Evolutionary conservation across 2,797 vertebrate genomes (phyloP).

Genomic region (Characodon lateralis): DNA sequence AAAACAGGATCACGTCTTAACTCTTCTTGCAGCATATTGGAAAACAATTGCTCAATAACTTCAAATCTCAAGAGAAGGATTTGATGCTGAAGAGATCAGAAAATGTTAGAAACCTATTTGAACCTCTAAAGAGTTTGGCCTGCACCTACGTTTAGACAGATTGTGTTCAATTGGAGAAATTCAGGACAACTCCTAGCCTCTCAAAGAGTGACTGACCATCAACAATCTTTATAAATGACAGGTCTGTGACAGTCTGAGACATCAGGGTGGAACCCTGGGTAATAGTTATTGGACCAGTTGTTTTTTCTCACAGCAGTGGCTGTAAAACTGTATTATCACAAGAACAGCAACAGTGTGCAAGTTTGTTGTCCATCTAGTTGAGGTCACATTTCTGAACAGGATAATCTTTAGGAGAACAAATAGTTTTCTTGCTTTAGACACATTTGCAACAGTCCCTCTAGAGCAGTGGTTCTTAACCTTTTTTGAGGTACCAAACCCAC

Average conservation of each 20-base stretch:
- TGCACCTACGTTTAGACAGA: background rate
- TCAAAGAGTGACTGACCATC: background rate
- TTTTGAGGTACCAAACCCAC: no score
- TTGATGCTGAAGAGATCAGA: background rate
- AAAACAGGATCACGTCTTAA: background rate
- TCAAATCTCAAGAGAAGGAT: background rate
- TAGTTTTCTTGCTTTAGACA: background rate
- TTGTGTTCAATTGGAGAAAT: background rate
- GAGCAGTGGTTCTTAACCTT: no score
- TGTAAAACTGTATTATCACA: background rate
- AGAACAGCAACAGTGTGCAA: background rate
- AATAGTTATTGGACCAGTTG: background rate
- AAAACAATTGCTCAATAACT: background rate
- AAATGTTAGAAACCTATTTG: background rate
- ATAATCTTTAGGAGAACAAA: background rate
- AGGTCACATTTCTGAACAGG: background rate
- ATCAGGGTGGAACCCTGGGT: background rate
- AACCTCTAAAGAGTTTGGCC: background rate
- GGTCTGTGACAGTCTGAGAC: background rate
- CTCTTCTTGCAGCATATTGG: background rate
- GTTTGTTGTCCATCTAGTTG: background rate
- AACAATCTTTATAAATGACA: slow-evolving; percentile 1
- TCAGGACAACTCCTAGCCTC: background rate
- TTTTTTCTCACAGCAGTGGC: background rate
- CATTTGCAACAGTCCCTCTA: background rate